These are phyloP conservation scores for Plagodis pulveraria DNA, from an alignment of 2,888 invertebrate genomes.

Conservation along the genomic window DNA sequence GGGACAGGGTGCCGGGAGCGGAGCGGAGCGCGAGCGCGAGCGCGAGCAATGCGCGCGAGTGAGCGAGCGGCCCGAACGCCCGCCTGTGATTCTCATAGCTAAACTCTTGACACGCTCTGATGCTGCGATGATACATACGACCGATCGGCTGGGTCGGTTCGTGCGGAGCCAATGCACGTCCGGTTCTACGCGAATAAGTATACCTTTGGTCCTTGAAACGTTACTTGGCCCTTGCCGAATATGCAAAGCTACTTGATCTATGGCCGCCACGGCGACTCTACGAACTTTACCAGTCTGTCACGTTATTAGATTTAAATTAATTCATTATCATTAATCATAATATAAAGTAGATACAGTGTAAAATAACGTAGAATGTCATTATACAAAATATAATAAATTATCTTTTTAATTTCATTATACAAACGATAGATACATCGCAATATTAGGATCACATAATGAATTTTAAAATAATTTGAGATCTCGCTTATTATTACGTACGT, in stretches of 20 bases:
- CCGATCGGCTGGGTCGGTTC: slow-evolving; percentile 78
- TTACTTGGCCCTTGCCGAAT: slow-evolving; percentile 84
- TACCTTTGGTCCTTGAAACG: slow-evolving; percentile 84
- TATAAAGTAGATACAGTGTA: slow-evolving; percentile 83
- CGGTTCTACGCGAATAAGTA: slow-evolving; percentile 84
- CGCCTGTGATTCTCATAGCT: slow-evolving; percentile 57
- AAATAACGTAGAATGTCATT: slow-evolving; percentile 82
- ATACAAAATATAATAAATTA: slow-evolving; percentile 85
- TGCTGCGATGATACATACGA: slow-evolving; percentile 70
- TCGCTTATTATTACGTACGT: slow-evolving; percentile 84
- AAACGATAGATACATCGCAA: slow-evolving; percentile 80
- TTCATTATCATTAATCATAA: slow-evolving; percentile 81
- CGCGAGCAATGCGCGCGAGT: slow-evolving; percentile 43
- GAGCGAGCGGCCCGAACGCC: slow-evolving; percentile 45
- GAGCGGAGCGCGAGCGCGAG: slow-evolving; percentile 51
- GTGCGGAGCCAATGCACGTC: slow-evolving; percentile 83
- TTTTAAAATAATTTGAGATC: slow-evolving; percentile 85
- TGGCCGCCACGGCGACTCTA: slow-evolving; percentile 84
- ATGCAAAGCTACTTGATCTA: slow-evolving; percentile 85
- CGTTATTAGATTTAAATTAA: slow-evolving; percentile 85
- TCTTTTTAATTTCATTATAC: slow-evolving; percentile 77
- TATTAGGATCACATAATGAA: slow-evolving; percentile 81
- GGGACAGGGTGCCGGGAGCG: slow-evolving; percentile 43
- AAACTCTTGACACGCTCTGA: slow-evolving; percentile 70
- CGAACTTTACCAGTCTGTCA: slow-evolving; percentile 85